Evolutionary conservation across 2,888 invertebrate species (phyloP), one percentile per base, ranked within the genome.

Genomic region (Platycheirus rosarum): DNA sequence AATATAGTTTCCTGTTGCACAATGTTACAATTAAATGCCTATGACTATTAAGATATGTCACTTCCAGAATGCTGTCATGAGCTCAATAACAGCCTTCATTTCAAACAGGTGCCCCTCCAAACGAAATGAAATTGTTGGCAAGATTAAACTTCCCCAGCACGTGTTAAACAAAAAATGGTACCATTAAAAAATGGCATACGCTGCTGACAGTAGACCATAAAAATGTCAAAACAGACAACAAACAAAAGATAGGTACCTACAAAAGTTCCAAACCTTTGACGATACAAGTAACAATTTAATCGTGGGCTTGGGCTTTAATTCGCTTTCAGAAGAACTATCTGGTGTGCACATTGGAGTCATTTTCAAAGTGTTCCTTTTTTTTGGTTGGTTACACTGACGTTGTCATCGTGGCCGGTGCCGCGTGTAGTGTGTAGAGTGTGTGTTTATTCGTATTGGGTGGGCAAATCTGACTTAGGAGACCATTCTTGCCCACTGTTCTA

Each of bases 381-480:
- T 32, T 57, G 23, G 37, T 23, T 40, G 40, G 2, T 40, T 23
- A 40, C 26, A 16, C 23, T 40, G 20, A 8, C 5, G 29, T 32
- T 32, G 29, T 32, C 29, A 32, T 32, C 29, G 29, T 32, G 37
- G 40, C 14, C 55, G 40, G 40, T 40, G n/a, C n/a, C n/a, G n/a
- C n/a, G n/a, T n/a, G n/a, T n/a, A n/a, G n/a, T n/a, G n/a, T n/a
- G 14, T 55, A 37, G 23, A 23, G 23, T 26, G 20, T 14, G 40
- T 14, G 20, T 57, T 23, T 5, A 40, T 40, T 57, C 57, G 13
- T 23, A 57, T 57, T 57, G 57, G 57, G 57, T 57, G 57, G 57
- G 57, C 57, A 40, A 37, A 40, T 57, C 23, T 57, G 40, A 57
- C 23, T 40, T 23, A 57, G 14, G 23, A 23, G 57, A 26, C 14